phyloP scores from a whole-genome alignment of 2,113 vertebrate species.

The Irena cyanogastra region DNA sequence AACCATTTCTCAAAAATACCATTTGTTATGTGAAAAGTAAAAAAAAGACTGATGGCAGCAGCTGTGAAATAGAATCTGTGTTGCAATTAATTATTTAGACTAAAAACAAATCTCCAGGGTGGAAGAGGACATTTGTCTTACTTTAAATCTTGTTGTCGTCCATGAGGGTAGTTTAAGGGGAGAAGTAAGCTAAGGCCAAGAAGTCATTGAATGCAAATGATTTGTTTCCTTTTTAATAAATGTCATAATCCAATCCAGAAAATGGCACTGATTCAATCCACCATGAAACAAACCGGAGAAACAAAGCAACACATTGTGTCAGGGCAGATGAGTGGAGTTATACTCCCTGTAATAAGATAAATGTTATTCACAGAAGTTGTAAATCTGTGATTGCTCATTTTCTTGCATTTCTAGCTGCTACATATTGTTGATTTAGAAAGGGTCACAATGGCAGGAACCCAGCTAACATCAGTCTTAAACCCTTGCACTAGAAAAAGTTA shows the following conservation, averaged over 20 bases:
- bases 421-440: background rate
- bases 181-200: background rate
- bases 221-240: background rate
- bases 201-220: background rate
- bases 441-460: background rate
- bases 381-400: background rate
- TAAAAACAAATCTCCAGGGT: background rate
- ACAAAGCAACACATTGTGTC: background rate
- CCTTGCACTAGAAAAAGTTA: background rate
- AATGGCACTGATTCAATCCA: background rate
- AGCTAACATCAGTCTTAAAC: background rate
- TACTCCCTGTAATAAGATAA: background rate
- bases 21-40: background rate
- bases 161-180: background rate
- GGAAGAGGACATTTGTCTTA: background rate
- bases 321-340: background rate
- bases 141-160: background rate
- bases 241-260: background rate
- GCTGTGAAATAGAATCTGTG: background rate
- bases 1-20: background rate
- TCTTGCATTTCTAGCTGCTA: background rate
- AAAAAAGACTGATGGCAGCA: background rate
- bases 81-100: conserved; percentile 7
- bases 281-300: background rate
- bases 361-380: background rate